These are phyloP conservation scores for Microctenopoma stevenorrisi DNA, from an alignment of 2,797 vertebrate genomes.

Conservation along the genomic window DNA sequence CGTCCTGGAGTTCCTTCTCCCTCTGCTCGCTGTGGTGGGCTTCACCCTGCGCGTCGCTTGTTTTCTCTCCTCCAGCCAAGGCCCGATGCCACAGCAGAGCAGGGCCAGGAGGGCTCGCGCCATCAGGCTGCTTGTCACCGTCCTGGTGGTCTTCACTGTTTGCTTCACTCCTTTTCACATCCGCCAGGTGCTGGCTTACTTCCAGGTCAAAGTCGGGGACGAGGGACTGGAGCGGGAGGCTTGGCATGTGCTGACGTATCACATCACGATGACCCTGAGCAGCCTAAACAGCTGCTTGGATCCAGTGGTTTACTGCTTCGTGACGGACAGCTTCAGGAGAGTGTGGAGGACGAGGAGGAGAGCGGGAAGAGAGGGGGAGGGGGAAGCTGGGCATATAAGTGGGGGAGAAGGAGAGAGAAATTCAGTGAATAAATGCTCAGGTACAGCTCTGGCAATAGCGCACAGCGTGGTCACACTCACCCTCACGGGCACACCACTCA, in stretches of 20 bases:
- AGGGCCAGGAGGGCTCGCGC: slow-evolving; percentile 88
- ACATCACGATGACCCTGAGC: slow-evolving; percentile 92
- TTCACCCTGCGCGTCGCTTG: slow-evolving; percentile 93
- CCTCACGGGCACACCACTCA: slow-evolving; percentile 47
- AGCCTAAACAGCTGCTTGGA: slow-evolving; percentile 98
- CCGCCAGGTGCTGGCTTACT: slow-evolving; percentile 87
- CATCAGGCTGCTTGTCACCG: slow-evolving; percentile 89
- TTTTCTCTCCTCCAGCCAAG: slow-evolving; percentile 85
- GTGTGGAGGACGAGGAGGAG: slow-evolving; percentile 77
- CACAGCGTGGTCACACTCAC: slow-evolving; percentile 69
- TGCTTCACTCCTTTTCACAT: slow-evolving; percentile 96
- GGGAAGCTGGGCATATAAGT: slow-evolving; percentile 46
- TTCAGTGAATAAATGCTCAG: slow-evolving; percentile 57
- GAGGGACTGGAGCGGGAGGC: slow-evolving; percentile 57
- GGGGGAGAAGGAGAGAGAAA: slow-evolving; percentile 50
- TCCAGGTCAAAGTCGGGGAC: slow-evolving; percentile 71
- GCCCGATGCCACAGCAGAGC: slow-evolving; percentile 88
- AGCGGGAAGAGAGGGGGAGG: slow-evolving; percentile 41
- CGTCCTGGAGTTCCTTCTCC: slow-evolving; percentile 92
- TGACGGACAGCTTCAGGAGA: slow-evolving; percentile 93
- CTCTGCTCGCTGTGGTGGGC: slow-evolving; percentile 88
- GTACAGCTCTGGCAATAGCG: slow-evolving; percentile 67
- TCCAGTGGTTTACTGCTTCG: slow-evolving; percentile 96
- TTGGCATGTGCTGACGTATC: slow-evolving; percentile 85
- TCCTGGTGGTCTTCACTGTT: slow-evolving; percentile 92